Evolutionary conservation across 2,888 invertebrate species (phyloP), one percentile per base, ranked within the genome.

Genomic region (Odontocerum albicorne): DNA sequence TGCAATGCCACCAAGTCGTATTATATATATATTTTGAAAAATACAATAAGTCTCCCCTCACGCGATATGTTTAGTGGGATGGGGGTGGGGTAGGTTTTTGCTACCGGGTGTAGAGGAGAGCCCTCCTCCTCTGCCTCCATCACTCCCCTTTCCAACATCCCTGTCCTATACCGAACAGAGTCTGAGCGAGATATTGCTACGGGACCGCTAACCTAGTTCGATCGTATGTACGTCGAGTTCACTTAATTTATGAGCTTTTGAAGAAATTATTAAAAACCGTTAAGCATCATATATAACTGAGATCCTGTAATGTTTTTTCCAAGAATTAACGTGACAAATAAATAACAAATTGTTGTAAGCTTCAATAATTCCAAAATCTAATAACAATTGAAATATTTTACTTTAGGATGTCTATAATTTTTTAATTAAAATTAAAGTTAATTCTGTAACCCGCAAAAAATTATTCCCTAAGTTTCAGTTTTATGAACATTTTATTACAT

Each of bases 171-270:
- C 33, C 47, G 22, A 38, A 19, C 42, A 51, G 46, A 59, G 63
- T 63, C 63, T 62, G 63, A 63, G 64, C 63, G 62, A 63, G 64
- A 65, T 66, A 65, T 65, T 65, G 64, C 63, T 58, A 59, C 62
- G 62, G 62, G 63, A 57, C 62, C 57, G 64, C 65, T 64, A 65
- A 59, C 62, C 61, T 63, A 55, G 60, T 59, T 54, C 58, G 53
- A 54, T 45, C 56, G 44, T 31, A 52, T 60, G 50, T 43, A 55
- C 59, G 50, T 63, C 61, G 52, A 65, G 64, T 66, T 66, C 64
- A 63, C 59, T n/a, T 38, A 27, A 20, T 43, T 27, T 43, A 33
- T 32, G 27, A 27, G 10, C 6, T 7, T 27, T 27, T 27, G 10
- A n/a, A n/a, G n/a, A n/a, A n/a, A n/a, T n/a, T n/a, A n/a, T n/a